Percentiles rank a stretch among this genome's conserved stretches.
Evolutionary conservation across 2,113 vertebrate genomes (phyloP).

Genomic region (Epinephelus moara): DNA sequence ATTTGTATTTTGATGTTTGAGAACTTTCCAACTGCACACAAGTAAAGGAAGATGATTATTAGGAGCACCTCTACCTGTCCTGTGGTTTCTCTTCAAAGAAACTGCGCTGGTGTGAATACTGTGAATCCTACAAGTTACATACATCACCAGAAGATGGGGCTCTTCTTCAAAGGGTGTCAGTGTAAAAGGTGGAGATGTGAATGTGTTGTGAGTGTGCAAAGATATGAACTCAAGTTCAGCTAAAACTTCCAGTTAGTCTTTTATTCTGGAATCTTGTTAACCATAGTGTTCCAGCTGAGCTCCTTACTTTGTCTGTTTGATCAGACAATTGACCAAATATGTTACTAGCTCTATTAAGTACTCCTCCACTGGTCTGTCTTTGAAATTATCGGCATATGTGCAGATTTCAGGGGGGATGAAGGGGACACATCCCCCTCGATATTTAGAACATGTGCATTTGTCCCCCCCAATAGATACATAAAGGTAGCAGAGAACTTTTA

Average conservation of each 20-base stretch:
- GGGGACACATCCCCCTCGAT: too few species aligned
- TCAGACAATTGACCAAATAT: too few species aligned
- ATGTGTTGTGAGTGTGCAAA: not conserved
- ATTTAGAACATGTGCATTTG: too few species aligned
- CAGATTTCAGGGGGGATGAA: too few species aligned
- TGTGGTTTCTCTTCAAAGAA: not conserved
- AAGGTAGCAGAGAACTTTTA: too few species aligned
- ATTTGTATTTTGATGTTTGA: not conserved
- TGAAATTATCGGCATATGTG: too few species aligned
- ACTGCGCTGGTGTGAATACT: not conserved
- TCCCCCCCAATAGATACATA: too few species aligned
- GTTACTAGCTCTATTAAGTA: too few species aligned
- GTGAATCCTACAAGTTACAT: not conserved
- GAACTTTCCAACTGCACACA: not conserved
- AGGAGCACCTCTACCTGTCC: not conserved
- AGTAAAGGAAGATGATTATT: not conserved
- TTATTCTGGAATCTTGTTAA: not conserved
- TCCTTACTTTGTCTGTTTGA: not conserved
- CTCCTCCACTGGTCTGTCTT: too few species aligned
- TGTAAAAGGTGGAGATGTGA: not conserved
- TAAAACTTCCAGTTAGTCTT: not conserved
- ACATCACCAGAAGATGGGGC: conserved; percentile 47
- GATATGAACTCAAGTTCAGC: not conserved
- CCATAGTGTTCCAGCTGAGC: not conserved
- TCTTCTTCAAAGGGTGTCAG: conserved; percentile 9